Conservation (phyloP, 2,113 vertebrate species). For the Pan paniscus region DNA sequence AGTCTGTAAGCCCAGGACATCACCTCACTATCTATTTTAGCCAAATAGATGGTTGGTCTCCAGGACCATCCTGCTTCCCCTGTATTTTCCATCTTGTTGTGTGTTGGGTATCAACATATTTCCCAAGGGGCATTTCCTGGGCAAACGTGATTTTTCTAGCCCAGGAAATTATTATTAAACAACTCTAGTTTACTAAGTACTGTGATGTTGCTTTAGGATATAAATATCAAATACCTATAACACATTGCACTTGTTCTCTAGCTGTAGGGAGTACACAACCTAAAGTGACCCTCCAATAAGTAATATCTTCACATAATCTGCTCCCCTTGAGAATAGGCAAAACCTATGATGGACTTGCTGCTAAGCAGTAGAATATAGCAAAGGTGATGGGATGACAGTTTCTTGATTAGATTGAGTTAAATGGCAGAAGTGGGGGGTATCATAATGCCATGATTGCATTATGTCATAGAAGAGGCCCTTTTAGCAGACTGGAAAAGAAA, state of each 20-base stretch:
- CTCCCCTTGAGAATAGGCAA: neutral
- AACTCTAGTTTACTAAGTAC: neutral
- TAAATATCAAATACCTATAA: neutral
- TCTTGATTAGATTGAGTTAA: neutral
- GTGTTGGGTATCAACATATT: neutral
- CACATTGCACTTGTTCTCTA: neutral
- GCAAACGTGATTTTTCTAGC: neutral
- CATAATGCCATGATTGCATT: neutral
- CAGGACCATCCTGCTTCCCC: neutral
- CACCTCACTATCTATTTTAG: neutral
- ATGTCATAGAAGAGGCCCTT: neutral
- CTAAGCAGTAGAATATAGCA: neutral
- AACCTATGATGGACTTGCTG: neutral
- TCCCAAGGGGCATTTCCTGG: neutral
- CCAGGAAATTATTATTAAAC: neutral
- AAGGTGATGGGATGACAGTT: neutral
- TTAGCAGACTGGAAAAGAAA: neutral
- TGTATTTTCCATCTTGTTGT: neutral
- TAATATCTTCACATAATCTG: neutral
- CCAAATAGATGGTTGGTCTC: neutral
- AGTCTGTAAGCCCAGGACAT: neutral
- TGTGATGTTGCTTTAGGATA: neutral
- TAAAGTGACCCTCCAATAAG: neutral
- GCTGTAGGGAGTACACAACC: neutral
- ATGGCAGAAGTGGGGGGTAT: neutral